phyloP scores from a whole-genome alignment of 2,113 vertebrate genomes.

The Anhinga anhinga region DNA sequence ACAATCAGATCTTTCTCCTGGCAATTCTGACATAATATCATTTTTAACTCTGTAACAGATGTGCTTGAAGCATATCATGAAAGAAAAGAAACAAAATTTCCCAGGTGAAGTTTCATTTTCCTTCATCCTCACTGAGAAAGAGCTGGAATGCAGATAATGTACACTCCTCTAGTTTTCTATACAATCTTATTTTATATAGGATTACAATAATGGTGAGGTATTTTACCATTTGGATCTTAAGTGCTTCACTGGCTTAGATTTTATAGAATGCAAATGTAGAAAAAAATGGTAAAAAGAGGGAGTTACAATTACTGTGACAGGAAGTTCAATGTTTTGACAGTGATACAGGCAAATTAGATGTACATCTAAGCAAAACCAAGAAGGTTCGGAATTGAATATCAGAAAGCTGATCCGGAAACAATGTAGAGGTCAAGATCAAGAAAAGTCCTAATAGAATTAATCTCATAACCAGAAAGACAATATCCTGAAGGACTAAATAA shows the following conservation, averaged over 20 bases:
- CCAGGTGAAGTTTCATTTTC: not conserved
- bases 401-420: not conserved
- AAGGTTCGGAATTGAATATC: not conserved
- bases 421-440: not conserved
- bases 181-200: not conserved
- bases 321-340: not conserved
- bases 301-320: not conserved
- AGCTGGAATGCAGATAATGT: not conserved
- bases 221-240: not conserved
- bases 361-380: not conserved
- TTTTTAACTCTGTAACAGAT: not conserved
- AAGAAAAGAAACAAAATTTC: not conserved
- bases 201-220: not conserved
- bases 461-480: not conserved
- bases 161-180: not conserved
- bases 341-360: not conserved
- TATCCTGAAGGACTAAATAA: not conserved
- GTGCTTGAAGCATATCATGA: not conserved
- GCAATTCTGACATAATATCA: not conserved
- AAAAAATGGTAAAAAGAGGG: not conserved
- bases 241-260: constrained; percentile 13
- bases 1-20: not conserved
- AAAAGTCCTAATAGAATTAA: not conserved
- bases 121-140: not conserved
- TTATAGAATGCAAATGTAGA: not conserved